These are phyloP conservation scores for Linepithema humile DNA, from an alignment of 1,140 invertebrate species.

Conservation along the genomic window DNA sequence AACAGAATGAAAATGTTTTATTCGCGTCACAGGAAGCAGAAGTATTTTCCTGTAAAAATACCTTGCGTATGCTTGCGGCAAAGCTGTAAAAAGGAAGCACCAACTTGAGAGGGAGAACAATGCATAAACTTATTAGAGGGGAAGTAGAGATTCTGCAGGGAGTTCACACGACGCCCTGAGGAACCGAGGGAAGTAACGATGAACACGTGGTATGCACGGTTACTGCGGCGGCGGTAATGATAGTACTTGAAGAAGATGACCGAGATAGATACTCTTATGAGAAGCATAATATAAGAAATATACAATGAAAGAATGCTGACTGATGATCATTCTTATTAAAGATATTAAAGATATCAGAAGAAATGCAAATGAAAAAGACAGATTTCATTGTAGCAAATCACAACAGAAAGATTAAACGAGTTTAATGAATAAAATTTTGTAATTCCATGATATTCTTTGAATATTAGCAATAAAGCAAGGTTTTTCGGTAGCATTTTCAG, in stretches of 20 bases:
- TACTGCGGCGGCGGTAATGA: slow-evolving; percentile 30
- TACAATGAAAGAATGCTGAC: slow-evolving; percentile 14
- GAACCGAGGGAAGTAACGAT: neutral
- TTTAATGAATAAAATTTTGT: no score
- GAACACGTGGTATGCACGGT: neutral
- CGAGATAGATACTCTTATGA: neutral
- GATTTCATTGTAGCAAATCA: no score
- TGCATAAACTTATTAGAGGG: slow-evolving; percentile 54
- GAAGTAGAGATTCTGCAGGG: slow-evolving; percentile 19
- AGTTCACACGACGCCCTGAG: slow-evolving; percentile 3
- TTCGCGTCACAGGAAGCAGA: neutral
- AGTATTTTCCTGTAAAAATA: slow-evolving; percentile 22
- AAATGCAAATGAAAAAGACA: no score
- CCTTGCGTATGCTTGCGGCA: neutral
- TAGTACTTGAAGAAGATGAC: slow-evolving; percentile 27
- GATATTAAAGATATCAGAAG: no score
- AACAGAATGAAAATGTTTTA: neutral
- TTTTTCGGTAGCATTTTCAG: no score
- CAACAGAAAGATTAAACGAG: no score
- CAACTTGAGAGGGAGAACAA: slow-evolving; percentile 34
- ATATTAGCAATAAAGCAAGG: no score
- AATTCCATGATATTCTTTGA: no score
- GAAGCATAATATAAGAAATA: slow-evolving; percentile 26
- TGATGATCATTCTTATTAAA: no score
- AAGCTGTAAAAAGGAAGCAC: slow-evolving; percentile 5